These are phyloP conservation scores for Micromesistius poutassou DNA, from an alignment of 2,797 vertebrate genomes.

Conservation along the genomic window DNA sequence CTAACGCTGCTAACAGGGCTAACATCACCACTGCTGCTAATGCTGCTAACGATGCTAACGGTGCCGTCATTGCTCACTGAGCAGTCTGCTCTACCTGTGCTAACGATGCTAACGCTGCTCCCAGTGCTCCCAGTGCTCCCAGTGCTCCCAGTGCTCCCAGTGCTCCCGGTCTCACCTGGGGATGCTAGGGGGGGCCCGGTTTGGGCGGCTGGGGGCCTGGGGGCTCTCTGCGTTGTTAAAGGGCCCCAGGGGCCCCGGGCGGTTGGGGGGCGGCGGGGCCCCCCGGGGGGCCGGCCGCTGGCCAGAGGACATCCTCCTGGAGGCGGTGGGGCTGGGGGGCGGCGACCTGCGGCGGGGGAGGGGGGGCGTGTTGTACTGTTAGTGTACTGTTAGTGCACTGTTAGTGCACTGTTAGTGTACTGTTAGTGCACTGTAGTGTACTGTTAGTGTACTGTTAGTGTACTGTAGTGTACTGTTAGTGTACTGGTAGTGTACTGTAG, in stretches of 20 bases:
- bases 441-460: too few species aligned
- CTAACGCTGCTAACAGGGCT: background rate
- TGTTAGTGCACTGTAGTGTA: too few species aligned
- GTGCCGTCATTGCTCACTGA: background rate
- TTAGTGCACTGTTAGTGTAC: too few species aligned
- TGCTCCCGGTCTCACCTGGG: conserved; percentile 81
- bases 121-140: background rate
- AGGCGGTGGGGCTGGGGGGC: conserved; percentile 84
- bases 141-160: background rate
- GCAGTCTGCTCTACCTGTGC: background rate
- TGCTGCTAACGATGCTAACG: background rate
- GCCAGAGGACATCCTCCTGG: conserved; percentile 80
- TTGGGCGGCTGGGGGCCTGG: conserved; percentile 88
- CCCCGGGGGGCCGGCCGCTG: conserved; percentile 79
- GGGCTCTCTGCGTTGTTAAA: conserved; percentile 83
- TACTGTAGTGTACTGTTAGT: too few species aligned
- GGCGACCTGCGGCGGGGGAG: conserved; percentile 75
- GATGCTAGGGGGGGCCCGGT: conserved; percentile 87
- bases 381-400: too few species aligned
- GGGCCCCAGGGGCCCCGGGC: conserved; percentile 82
- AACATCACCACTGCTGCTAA: background rate
- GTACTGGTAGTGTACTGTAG: too few species aligned
- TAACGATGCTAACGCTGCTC: background rate
- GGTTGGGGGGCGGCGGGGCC: conserved; percentile 84
- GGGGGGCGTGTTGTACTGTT: background rate